A percentile compares a stretch with the other conserved stretches of the same genome.
Evolutionary conservation across 1,140 invertebrate species (phyloP).

Genomic region (Dryas iulia): DNA sequence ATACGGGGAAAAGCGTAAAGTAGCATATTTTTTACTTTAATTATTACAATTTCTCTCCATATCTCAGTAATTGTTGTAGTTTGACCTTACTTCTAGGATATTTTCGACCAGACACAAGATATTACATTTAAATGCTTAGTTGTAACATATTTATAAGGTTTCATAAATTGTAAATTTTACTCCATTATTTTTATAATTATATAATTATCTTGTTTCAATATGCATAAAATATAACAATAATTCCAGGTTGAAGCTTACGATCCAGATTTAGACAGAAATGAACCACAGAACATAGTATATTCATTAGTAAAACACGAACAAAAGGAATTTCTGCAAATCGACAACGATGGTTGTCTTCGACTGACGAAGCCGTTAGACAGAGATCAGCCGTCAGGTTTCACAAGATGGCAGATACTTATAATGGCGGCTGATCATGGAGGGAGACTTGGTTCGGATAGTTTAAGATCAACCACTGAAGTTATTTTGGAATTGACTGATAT

Average conservation of each 20-base stretch:
- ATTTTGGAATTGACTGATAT: conserved; percentile 90
- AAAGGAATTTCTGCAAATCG: conserved; percentile 85
- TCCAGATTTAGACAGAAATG: conserved; percentile 89
- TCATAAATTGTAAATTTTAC: too few relatives aligned
- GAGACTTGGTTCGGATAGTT: conserved; percentile 77
- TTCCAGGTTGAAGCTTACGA: conserved; percentile 88
- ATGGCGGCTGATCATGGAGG: conserved; percentile 90
- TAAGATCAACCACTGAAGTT: conserved; percentile 84
- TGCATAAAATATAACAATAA: too few relatives aligned
- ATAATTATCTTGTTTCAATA: conserved; percentile 13
- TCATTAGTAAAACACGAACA: conserved; percentile 86
- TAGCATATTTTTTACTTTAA: too few relatives aligned
- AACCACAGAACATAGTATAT: conserved; percentile 89
- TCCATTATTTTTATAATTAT: not conserved
- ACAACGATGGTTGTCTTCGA: conserved; percentile 87
- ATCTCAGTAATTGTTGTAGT: not conserved
- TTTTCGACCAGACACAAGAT: not conserved
- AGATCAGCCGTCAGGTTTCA: conserved; percentile 91
- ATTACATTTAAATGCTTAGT: not conserved
- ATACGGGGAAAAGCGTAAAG: too few relatives aligned
- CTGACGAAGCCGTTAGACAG: conserved; percentile 91
- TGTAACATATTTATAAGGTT: not conserved
- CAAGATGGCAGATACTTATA: conserved; percentile 91
- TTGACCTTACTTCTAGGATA: not conserved
- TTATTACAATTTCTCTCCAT: too few relatives aligned